These are phyloP conservation scores for Drosophila rhopaloa DNA, from an alignment of 1,140 invertebrate species.

Conservation along the genomic window DNA sequence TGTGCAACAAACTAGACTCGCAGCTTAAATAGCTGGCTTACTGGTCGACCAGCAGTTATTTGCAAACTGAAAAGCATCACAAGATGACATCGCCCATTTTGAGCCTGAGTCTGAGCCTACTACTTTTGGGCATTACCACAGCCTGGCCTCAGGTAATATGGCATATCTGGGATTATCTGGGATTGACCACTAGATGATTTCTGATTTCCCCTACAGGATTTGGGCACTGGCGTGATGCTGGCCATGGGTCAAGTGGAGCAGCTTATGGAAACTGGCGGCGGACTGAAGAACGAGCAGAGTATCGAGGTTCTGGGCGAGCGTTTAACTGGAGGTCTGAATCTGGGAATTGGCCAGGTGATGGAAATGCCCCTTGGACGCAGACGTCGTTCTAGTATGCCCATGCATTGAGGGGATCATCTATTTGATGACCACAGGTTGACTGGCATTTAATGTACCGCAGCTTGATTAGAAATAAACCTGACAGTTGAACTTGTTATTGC, in stretches of 20 bases:
- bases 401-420: neutral
- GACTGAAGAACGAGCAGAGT: slow-evolving; percentile 30
- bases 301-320: slow-evolving; percentile 55
- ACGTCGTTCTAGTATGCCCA: slow-evolving; percentile 4
- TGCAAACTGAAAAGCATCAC: neutral
- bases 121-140: neutral
- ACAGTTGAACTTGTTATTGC: too few relatives aligned
- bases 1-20: neutral
- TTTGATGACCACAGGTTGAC: neutral
- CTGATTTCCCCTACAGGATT: slow-evolving; percentile 36
- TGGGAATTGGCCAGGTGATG: slow-evolving; percentile 66
- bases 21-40: neutral
- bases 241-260: slow-evolving; percentile 53
- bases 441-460: neutral
- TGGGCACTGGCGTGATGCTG: slow-evolving; percentile 51
- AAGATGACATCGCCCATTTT: slow-evolving; percentile 12
- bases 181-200: neutral
- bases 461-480: neutral
- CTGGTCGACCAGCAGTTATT: neutral
- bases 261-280: slow-evolving; percentile 54
- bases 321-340: slow-evolving; percentile 15
- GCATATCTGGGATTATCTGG: neutral
- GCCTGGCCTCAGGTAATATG: slow-evolving; percentile 30
- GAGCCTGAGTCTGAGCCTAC: slow-evolving; percentile 1
- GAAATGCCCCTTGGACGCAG: slow-evolving; percentile 1